Evolutionary conservation across 2,797 vertebrate genomes (phyloP), one percentile per base, ranked within the genome.

Genomic region (Coregonus sp.): DNA sequence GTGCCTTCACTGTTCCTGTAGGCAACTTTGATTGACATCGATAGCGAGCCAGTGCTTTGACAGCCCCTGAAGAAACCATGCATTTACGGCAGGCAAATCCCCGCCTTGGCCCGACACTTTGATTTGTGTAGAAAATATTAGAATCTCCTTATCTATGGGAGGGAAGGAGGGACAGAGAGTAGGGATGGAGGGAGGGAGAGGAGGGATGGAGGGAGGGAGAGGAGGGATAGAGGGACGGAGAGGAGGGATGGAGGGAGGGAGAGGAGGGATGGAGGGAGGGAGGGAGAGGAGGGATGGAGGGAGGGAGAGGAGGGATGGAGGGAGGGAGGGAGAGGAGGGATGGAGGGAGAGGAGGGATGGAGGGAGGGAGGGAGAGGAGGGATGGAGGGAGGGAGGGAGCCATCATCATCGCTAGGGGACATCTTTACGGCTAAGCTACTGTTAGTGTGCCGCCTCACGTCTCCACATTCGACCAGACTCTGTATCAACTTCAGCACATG

Each of bases 1-100:
- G 51, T 65, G 51, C 79, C 56, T 33, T 20, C 70, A 66, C n/a
- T 65, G 61, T 78, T 81, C 29, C 72, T 80, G 33, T 65, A 47
- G 72, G 68, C 78, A 78, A 51, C 52, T 75, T 72, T 84, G 72
- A 85, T 78, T 67, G 71, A 61, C 78, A 84, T 77, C 56, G 72
- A 85, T 80, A 75, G 59, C 61, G 73, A 75, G 51, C 66, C 72
- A 75, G 51, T n/a, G 61, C 70, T 52, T 4, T 1, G n/a, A 7
- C 29, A 73, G 52, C 65, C 79, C 33, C 61, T 31, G 59, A 1
- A 25, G 70, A 71, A 84, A 86, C 54, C 73, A 76, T 52, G 61
- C 54, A 1, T 50, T 70, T 6, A 37, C 65, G 52, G 61, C 61
- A 15, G 68, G 77, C 68, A 11, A 72, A 61, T 31, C 5, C 6